Percentiles rank a stretch among this genome's conserved stretches.
Evolutionary conservation across 2,888 invertebrate genomes (phyloP).

Genomic region (Cheilosia vernalis): DNA sequence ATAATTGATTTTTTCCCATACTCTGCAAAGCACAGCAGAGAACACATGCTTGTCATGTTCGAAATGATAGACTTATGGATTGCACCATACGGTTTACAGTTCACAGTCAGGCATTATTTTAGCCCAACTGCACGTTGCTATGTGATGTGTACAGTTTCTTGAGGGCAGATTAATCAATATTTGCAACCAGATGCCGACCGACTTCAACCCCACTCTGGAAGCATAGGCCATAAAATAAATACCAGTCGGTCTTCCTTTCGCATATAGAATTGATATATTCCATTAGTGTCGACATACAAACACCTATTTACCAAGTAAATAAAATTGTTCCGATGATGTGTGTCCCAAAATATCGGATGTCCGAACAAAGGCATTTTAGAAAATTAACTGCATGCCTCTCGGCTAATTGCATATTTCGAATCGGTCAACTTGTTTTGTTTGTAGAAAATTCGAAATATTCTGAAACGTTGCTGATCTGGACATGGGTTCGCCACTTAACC

Average conservation of each 20-base stretch:
- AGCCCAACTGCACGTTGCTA: background rate
- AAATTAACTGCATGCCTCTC: conserved; percentile 20
- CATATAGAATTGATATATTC: conserved; percentile 49
- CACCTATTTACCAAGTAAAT: conserved; percentile 53
- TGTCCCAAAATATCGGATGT: background rate
- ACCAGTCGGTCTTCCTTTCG: conserved; percentile 31
- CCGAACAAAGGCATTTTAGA: conserved; percentile 3
- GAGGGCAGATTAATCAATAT: conserved; percentile 40
- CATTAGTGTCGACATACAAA: conserved; percentile 46
- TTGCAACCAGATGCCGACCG: conserved; percentile 25
- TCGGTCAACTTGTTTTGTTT: conserved; percentile 18
- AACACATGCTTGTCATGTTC: conserved; percentile 4
- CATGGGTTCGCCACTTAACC: conserved; percentile 18
- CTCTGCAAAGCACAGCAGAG: background rate
- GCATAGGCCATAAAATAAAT: conserved; percentile 30
- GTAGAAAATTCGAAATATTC: background rate
- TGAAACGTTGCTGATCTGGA: conserved; percentile 9
- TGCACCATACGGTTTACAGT: background rate
- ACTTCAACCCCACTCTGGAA: background rate
- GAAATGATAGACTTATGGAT: conserved; percentile 1
- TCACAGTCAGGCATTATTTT: background rate
- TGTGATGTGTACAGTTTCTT: background rate
- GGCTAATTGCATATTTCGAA: conserved; percentile 45
- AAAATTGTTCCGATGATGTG: conserved; percentile 3
- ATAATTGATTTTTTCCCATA: conserved; percentile 18